Base-by-base conservation (phyloP, 2,797 vertebrate genomes). In the Typhlichthys eigenmanni region DNA sequence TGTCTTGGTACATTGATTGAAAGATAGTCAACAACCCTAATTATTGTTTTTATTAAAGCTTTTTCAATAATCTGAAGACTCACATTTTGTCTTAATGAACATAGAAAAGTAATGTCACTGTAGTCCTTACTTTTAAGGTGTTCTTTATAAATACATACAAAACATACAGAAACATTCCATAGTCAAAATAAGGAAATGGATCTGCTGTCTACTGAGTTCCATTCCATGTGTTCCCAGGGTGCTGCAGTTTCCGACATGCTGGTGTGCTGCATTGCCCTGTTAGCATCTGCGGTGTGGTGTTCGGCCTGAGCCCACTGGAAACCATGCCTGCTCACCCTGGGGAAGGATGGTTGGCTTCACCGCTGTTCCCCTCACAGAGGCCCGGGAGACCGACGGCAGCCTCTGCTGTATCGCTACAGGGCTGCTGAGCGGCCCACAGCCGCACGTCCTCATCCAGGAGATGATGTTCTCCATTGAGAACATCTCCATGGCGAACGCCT, bases 341-440 rank as follows among this genome's bases (percentile, higher is more conserved):
- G 85, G 91, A 92, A 85, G 83, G 86, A 97, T 95, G 94, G 91
- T 95, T 84, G 91, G 92, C 79, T 92, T 93, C 13, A 81, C 90
- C 78, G 74, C 87, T 81, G 85, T 89, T 86, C 85, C 88, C 47
- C 85, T 86, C 4, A 81, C 90, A 79, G 92, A 87, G 74, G 71
- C 91, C 38, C 90, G 92, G 89, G 89, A 87, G 75, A 75, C 87
- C 49, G 92, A 93, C 60, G 66, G 80, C 53, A 90, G 90, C 73
- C 88, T 92, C 81, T 74, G 81, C 93, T 71, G 80, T 92, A 77
- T 93, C 24, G 16, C 90, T 81, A 91, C 88, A 76, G 84, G 87
- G 72, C 91, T 91, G 79, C 67, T 77, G 85, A 97, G 95, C 84
- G 79, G 91, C 66, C 92, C 94, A 0, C 66, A 75, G 58, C 84